Base-by-base conservation (phyloP, 2,113 vertebrate genomes). In the Garra rufa region DNA sequence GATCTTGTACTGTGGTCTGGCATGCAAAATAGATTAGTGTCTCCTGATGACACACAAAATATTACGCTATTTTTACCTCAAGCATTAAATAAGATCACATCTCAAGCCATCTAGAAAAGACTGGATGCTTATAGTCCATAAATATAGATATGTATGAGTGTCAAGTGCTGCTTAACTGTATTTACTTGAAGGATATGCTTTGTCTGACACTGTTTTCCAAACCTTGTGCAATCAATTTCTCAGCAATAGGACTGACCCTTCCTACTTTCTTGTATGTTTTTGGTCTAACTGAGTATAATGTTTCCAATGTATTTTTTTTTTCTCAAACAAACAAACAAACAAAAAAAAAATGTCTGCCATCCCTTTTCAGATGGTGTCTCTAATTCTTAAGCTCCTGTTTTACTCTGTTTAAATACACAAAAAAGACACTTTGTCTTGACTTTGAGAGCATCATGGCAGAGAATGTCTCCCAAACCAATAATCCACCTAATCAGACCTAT, bases 101-200 rank as follows among this genome's bases (percentile, higher is more conserved):
- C 90, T 88, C 80, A 9, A 81, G 82, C 70, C 38, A 88, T 79
- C 26, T 79, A 76, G 41, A 0, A 88, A 88, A 88, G 61, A 76
- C 41, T 79, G 13, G 70, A 77, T 17, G 11, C 15, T 61, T 75
- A 11, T 73, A 28, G 11, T 28, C 24, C n/a, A n/a, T n/a, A n/a
- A n/a, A n/a, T n/a, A n/a, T n/a, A n/a, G n/a, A n/a, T 28, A 28
- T 28, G 14, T 63, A 28, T 2, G 10, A 63, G 24, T 14, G 59
- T 26, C n/a, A 24, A 0, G n/a, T 24, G 57, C 9, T 59, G 21
- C 24, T n/a, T 59, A 11, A 24, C 15, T 52, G 6, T 8, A 15
- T 63, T 26, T 26, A 28, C n/a, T 63, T 28, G n/a, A 3, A 59
- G 9, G n/a, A 59, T 11, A 1, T 26, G n/a, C n/a, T 59, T 46